Conservation (phyloP, 1,140 invertebrate genomes). For the Homarus americanus region DNA sequence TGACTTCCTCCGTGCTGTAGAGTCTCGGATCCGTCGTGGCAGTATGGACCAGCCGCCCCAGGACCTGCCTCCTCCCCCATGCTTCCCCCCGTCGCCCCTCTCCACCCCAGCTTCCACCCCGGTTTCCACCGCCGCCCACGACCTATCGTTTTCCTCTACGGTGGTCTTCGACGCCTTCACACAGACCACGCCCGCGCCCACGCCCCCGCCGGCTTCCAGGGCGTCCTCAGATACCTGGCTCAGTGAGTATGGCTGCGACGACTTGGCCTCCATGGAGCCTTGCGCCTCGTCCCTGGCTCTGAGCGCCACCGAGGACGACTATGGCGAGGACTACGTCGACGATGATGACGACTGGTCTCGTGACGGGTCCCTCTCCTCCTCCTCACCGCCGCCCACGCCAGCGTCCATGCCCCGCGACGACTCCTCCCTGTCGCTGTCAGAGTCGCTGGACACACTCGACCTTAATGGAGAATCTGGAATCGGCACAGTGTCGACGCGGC, state of each 20-base stretch:
- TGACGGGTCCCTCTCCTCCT: slow-evolving; percentile 54
- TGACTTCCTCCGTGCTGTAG: slow-evolving; percentile 57
- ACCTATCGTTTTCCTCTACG: slow-evolving; percentile 23
- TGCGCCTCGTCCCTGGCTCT: slow-evolving; percentile 68
- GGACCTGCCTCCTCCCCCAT: background rate
- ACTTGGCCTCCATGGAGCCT: slow-evolving; percentile 67
- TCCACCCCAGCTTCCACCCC: slow-evolving; percentile 38
- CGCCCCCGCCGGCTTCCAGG: slow-evolving; percentile 40
- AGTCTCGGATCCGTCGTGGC: slow-evolving; percentile 50
- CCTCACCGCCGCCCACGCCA: slow-evolving; percentile 66
- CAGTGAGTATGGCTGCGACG: slow-evolving; percentile 70
- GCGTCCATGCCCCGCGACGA: slow-evolving; percentile 64
- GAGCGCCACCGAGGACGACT: slow-evolving; percentile 70
- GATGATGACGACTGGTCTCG: slow-evolving; percentile 61
- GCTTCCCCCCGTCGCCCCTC: background rate
- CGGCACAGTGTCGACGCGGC: slow-evolving; percentile 70
- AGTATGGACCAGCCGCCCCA: background rate
- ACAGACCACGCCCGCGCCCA: slow-evolving; percentile 51
- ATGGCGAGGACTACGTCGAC: slow-evolving; percentile 68
- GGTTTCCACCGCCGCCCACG: slow-evolving; percentile 19
- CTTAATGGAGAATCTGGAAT: slow-evolving; percentile 72
- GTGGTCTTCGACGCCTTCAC: slow-evolving; percentile 63
- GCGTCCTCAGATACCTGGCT: slow-evolving; percentile 62
- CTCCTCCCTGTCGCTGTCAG: slow-evolving; percentile 70
- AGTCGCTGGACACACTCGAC: slow-evolving; percentile 71